Conservation (phyloP, 2,888 invertebrate genomes). For the Mesochorus sp. region DNA sequence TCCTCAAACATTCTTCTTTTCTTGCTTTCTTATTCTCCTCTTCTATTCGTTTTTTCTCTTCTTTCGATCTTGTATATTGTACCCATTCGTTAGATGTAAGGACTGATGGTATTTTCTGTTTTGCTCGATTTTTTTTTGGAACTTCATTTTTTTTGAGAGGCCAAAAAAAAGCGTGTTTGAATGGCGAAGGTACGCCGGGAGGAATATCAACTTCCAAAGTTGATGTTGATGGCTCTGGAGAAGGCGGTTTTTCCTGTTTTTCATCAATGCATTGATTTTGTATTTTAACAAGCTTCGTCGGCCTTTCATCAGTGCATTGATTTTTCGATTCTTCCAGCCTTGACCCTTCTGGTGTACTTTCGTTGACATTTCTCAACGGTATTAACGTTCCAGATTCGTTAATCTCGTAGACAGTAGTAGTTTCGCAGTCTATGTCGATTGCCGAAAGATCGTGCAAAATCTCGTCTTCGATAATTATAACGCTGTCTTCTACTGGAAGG, state of each 20-base stretch:
- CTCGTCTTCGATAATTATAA: conserved; percentile 13
- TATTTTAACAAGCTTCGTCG: conserved; percentile 1
- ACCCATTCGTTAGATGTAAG: neutral
- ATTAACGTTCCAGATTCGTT: neutral
- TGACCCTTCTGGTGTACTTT: conserved; percentile 8
- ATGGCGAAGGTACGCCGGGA: conserved; percentile 53
- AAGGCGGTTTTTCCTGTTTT: neutral
- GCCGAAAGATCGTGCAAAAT: neutral
- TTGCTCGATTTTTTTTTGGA: conserved; percentile 37
- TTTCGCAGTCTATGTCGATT: neutral
- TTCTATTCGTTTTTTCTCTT: neutral
- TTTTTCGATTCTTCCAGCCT: conserved; percentile 2
- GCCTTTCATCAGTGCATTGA: conserved; percentile 4
- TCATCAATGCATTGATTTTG: neutral
- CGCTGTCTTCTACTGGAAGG: conserved; percentile 1
- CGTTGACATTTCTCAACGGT: neutral
- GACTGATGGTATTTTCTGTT: conserved; percentile 60
- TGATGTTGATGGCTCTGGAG: conserved; percentile 3
- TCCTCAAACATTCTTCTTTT: neutral
- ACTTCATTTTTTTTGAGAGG: conserved; percentile 43
- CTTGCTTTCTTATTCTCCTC: neutral
- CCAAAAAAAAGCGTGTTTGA: conserved; percentile 60
- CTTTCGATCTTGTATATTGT: neutral
- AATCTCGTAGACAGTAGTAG: neutral
- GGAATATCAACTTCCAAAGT: conserved; percentile 21